Percentiles rank a stretch among this genome's conserved stretches.
phyloP scores from a whole-genome alignment of 1,140 invertebrate species.

The Drosophila grimshawi region DNA sequence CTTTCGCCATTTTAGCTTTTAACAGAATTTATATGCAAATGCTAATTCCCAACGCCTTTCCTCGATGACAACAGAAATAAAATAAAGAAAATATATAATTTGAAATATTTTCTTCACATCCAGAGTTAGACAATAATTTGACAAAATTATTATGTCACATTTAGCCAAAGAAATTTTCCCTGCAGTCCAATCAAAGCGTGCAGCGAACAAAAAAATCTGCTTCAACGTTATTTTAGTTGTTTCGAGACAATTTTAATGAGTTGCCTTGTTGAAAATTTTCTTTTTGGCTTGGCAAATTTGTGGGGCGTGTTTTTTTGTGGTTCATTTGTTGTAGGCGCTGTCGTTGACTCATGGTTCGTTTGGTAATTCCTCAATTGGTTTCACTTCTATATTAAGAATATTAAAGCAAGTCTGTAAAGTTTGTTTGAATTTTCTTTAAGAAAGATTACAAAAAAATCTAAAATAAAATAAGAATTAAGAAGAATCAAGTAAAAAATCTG shows the following conservation, averaged over 20 bases:
- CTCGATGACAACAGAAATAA: background rate
- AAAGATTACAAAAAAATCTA: too few relatives aligned
- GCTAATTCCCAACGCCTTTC: background rate
- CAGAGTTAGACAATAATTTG: conserved; percentile 30
- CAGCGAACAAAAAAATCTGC: conserved; percentile 38
- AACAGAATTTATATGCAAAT: background rate
- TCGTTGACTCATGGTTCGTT: conserved; percentile 31
- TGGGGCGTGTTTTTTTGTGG: conserved; percentile 11
- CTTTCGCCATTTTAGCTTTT: background rate
- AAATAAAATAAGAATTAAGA: too few relatives aligned
- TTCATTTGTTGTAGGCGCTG: conserved; percentile 12
- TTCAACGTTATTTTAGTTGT: conserved; percentile 8
- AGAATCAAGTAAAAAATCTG: too few relatives aligned
- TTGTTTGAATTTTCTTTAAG: background rate
- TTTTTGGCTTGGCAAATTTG: conserved; percentile 22
- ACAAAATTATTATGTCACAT: conserved; percentile 43
- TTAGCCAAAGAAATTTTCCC: conserved; percentile 43
- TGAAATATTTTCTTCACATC: background rate
- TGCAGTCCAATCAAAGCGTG: conserved; percentile 50
- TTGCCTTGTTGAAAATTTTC: conserved; percentile 34
- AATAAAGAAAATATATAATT: background rate
- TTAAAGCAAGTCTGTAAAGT: background rate
- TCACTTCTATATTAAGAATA: background rate
- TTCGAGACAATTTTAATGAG: conserved; percentile 28
- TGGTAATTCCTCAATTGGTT: conserved; percentile 35